Conservation (phyloP, 2,113 vertebrate species). For the Martes martes region DNA sequence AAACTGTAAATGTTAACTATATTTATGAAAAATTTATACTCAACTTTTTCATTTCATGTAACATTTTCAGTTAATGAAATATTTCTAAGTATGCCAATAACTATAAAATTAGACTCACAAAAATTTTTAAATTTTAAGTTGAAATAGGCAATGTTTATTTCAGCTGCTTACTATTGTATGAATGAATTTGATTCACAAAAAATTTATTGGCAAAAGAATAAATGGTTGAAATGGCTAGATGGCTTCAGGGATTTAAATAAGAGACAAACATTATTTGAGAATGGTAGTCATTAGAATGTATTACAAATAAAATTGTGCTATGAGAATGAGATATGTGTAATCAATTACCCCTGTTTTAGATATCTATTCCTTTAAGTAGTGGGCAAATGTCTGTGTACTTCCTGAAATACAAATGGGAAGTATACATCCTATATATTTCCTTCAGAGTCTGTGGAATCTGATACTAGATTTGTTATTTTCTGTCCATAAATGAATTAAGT, state of each 20-base stretch:
- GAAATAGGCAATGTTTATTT: neutral
- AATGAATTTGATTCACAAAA: neutral
- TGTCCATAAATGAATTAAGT: neutral
- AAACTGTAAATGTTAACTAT: neutral
- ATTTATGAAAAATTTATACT: neutral
- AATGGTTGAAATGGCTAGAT: neutral
- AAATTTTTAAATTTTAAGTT: neutral
- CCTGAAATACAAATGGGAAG: neutral
- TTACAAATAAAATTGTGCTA: neutral
- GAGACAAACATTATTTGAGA: neutral
- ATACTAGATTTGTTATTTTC: neutral
- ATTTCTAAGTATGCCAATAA: neutral
- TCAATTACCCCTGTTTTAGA: neutral
- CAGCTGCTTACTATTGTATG: neutral
- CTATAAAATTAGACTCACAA: neutral
- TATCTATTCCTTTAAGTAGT: neutral
- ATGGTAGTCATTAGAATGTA: neutral
- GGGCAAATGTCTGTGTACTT: no score
- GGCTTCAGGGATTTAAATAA: neutral
- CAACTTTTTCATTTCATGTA: neutral
- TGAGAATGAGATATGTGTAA: neutral
- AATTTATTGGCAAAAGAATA: neutral
- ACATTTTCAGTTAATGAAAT: neutral
- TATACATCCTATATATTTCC: neutral
- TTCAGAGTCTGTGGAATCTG: neutral